phyloP scores from a whole-genome alignment of 2,113 vertebrate genomes.

The Corydoras maculifer region DNA sequence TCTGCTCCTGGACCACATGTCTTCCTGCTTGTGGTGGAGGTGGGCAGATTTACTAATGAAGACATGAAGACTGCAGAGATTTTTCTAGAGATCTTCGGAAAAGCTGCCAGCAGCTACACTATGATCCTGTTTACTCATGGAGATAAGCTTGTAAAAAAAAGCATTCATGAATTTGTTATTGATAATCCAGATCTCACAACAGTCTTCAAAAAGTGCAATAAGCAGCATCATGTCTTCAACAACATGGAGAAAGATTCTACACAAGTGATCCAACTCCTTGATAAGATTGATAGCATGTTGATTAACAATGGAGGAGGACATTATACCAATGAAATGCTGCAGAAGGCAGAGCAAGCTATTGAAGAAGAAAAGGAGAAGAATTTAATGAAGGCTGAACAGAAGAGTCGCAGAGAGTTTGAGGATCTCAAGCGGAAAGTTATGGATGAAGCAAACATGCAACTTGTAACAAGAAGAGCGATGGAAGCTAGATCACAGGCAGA shows the following conservation, averaged over 20 bases:
- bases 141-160: constrained; percentile 16
- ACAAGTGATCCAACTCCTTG: constrained; percentile 27
- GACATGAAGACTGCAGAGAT: constrained; percentile 33
- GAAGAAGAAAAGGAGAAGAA: constrained; percentile 24
- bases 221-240: constrained; percentile 22
- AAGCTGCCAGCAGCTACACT: constrained; percentile 14
- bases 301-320: constrained; percentile 14
- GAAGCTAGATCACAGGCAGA: too few species aligned
- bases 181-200: neutral
- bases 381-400: too few species aligned
- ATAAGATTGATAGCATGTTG: constrained; percentile 16
- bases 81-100: constrained; percentile 34
- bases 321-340: constrained; percentile 28
- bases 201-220: constrained; percentile 6
- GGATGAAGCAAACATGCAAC: too few species aligned
- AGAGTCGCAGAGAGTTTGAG: too few species aligned
- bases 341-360: constrained; percentile 15
- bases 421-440: too few species aligned
- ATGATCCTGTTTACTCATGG: constrained; percentile 40
- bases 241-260: neutral
- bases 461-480: too few species aligned
- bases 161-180: constrained; percentile 24
- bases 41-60: constrained; percentile 38
- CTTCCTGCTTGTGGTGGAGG: constrained; percentile 36
- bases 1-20: constrained; percentile 41